Evolutionary conservation across 2,888 invertebrate species (phyloP), one percentile per base, ranked within the genome.

Genomic region (Nephrotoma guestfalica): DNA sequence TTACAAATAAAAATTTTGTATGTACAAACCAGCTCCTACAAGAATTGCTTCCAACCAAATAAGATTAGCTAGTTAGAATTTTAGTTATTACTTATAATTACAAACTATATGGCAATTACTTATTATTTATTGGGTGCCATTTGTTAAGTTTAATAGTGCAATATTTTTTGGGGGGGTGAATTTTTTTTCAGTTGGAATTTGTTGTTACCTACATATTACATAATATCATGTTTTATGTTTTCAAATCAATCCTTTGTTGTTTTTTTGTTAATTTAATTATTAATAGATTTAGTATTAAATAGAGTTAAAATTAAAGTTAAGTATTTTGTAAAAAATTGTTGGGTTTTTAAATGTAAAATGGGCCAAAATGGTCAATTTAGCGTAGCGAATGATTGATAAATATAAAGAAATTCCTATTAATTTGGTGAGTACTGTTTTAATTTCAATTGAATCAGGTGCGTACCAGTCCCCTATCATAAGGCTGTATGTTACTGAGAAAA

Each of bases 1-100:
- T 90, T 97, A 97, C 92, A 93, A 93, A 89, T 93, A 93, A 87
- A 91, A 89, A 86, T 11, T 41, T 85, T 40, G 18, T 83, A 18
- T n/a, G 41, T 41, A 85, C 15, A 85, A 85, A 30, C 30, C 71
- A 18, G 30, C 71, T 30, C 71, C 71, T 71, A 71, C 1, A 71
- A 71, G 18, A 71, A 71, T 71, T 71, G 71, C 71, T 71, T 71
- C 30, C 71, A 71, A 71, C 71, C 71, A 71, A 71, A 71, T 51
- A n/a, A 51, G 15, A 18, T 9, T 30, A 71, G 30, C 18, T 43
- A 43, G 30, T 30, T 30, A 30, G 30, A 15, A 51, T 51, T 11
- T 51, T 43, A 43, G 43, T 43, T 71, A 71, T 18, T 71, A 71
- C 6, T 71, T 57, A 18, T 57, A 57, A 57, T 57, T 57, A 57